These are phyloP conservation scores for Mechanitis mazaeus DNA, from an alignment of 2,888 invertebrate species.

Conservation along the genomic window DNA sequence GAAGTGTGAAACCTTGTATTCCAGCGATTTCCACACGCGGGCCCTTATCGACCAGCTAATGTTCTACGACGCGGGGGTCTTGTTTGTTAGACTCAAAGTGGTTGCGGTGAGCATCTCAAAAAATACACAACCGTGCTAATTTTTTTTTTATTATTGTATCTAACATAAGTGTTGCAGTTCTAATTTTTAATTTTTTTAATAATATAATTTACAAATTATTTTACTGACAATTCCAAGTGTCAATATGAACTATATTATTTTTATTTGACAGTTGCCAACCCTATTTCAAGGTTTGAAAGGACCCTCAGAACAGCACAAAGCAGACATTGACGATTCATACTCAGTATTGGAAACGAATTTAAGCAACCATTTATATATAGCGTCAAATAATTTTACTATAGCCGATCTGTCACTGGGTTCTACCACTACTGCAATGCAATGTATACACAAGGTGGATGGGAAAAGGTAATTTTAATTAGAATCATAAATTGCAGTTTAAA, in stretches of 20 bases:
- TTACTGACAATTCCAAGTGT: no score
- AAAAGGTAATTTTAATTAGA: slow-evolving; percentile 31
- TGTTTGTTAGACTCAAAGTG: slow-evolving; percentile 41
- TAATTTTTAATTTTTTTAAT: no score
- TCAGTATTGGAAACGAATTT: slow-evolving; percentile 40
- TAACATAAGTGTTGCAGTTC: no score
- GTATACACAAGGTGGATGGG: slow-evolving; percentile 36
- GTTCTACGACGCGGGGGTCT: slow-evolving; percentile 47
- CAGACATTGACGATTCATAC: slow-evolving; percentile 39
- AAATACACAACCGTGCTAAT: no score
- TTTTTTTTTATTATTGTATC: no score
- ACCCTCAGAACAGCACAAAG: slow-evolving; percentile 30
- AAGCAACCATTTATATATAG: slow-evolving; percentile 31
- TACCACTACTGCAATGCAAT: slow-evolving; percentile 35
- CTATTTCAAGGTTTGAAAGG: slow-evolving; percentile 32
- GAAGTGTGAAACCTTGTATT: slow-evolving; percentile 40
- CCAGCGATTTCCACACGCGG: slow-evolving; percentile 39
- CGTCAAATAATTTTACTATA: slow-evolving; percentile 39
- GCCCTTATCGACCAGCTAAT: slow-evolving; percentile 43
- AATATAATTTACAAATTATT: no score
- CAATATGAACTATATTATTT: background rate
- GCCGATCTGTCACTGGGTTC: slow-evolving; percentile 43
- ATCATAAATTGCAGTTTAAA: no score
- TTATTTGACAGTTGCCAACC: slow-evolving; percentile 36
- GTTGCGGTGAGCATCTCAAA: slow-evolving; percentile 38